Evolutionary conservation across 64 coral and sea anemone genomes (phyloP).

Genomic region (Exaiptasia diaphana): DNA sequence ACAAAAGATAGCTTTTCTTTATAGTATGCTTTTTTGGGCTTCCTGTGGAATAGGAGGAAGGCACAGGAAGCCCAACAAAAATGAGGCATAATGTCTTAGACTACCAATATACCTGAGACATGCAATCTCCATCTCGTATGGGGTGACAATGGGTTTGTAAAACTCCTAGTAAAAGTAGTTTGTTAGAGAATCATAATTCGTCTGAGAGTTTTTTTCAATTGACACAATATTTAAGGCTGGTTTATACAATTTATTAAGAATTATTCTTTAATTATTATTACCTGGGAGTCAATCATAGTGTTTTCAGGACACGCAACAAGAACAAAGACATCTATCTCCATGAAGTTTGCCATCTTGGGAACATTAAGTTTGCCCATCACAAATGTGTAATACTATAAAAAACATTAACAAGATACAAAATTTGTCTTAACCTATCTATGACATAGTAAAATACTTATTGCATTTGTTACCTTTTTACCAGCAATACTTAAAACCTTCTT

Average conservation of each 20-base stretch:
- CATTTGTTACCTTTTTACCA: slow-evolving; percentile 76
- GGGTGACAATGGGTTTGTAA: slow-evolving; percentile 79
- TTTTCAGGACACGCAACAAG: slow-evolving; percentile 94
- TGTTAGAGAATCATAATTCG: not conserved
- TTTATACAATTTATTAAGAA: not conserved
- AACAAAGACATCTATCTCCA: slow-evolving; percentile 98
- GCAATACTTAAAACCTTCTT: slow-evolving; percentile 72
- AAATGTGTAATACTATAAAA: slow-evolving; percentile 75
- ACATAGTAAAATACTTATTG: no score
- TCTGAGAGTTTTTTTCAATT: not conserved
- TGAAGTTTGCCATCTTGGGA: slow-evolving; percentile 92
- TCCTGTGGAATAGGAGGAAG: no score
- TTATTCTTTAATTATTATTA: not conserved
- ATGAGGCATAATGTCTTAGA: no score
- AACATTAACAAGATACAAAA: not conserved
- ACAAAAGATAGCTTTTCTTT: no score
- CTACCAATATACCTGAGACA: slow-evolving; percentile 90
- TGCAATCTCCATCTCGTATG: slow-evolving; percentile 96
- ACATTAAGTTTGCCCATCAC: slow-evolving; percentile 92
- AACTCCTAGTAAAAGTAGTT: slow-evolving; percentile 59
- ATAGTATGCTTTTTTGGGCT: no score
- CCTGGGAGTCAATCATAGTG: slow-evolving; percentile 86
- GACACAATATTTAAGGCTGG: not conserved
- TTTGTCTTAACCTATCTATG: not conserved
- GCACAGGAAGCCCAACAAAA: no score